A percentile compares a stretch with the other conserved stretches of the same genome.
These are phyloP conservation scores for Leptinotarsa haldemani DNA, from an alignment of 2,888 invertebrate genomes.

Conservation along the genomic window DNA sequence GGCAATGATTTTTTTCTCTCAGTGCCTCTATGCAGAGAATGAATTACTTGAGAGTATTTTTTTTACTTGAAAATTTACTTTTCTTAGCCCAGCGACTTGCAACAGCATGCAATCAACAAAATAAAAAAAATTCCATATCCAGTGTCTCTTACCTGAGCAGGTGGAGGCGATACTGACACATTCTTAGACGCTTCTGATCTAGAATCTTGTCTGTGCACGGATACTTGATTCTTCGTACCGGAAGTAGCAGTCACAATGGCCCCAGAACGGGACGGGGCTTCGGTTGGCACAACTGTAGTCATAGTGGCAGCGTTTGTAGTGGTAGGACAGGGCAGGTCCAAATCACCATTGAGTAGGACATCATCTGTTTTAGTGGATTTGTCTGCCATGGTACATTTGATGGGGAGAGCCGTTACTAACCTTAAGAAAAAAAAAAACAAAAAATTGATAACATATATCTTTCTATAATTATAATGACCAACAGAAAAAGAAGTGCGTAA, in stretches of 20 bases:
- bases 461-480: no score
- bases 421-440: constrained; percentile 40
- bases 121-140: not conserved
- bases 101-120: not conserved
- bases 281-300: constrained; percentile 64
- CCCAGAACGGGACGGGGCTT: constrained; percentile 55
- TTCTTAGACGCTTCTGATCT: constrained; percentile 43
- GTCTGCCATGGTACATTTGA: constrained; percentile 71
- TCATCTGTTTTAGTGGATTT: constrained; percentile 79
- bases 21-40: no score
- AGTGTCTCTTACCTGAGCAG: constrained; percentile 35
- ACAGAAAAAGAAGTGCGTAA: no score
- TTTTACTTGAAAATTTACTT: not conserved
- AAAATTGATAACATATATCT: not conserved
- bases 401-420: constrained; percentile 63
- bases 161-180: constrained; percentile 40
- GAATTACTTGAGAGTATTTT: no score
- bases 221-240: constrained; percentile 49
- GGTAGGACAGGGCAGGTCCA: constrained; percentile 59
- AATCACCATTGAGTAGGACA: constrained; percentile 60
- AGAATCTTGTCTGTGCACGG: constrained; percentile 49
- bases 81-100: not conserved
- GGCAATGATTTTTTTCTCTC: no score
- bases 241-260: constrained; percentile 54
- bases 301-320: constrained; percentile 70